A percentile compares a stretch with the other conserved stretches of the same genome.
These are phyloP conservation scores for Nasua narica DNA, from an alignment of 2,797 vertebrate species.

Conservation along the genomic window DNA sequence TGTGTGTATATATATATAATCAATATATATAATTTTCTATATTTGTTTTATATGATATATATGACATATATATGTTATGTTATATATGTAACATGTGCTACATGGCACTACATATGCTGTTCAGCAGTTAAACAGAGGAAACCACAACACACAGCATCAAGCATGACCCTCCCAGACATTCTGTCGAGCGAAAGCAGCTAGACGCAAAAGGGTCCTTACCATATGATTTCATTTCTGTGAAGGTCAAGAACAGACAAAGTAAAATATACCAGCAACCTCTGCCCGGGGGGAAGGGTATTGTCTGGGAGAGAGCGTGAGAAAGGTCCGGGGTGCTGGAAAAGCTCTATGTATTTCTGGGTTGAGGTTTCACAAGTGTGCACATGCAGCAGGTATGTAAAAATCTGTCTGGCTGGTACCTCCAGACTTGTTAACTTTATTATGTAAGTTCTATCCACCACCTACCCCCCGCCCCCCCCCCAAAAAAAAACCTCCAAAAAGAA, in stretches of 20 bases:
- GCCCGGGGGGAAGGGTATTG: background rate
- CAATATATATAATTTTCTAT: background rate
- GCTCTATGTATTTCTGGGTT: background rate
- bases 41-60: background rate
- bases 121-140: background rate
- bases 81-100: background rate
- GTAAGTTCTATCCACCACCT: background rate
- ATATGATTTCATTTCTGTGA: background rate
- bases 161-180: accelerated
- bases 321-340: background rate
- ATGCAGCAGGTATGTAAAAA: background rate
- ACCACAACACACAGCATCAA: background rate
- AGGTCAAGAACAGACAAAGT: background rate
- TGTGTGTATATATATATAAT: background rate
- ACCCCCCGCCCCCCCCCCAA: background rate
- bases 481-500: background rate
- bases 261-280: background rate
- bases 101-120: no score
- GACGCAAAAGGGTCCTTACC: background rate
- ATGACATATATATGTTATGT: no score
- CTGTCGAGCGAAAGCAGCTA: background rate
- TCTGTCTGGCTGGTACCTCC: background rate
- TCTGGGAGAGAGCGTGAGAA: background rate
- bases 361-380: background rate
- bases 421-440: background rate